A percentile compares a stretch with the other conserved stretches of the same genome.
Conservation (phyloP, 2,888 invertebrate species). For the Blomia tropicalis region DNA sequence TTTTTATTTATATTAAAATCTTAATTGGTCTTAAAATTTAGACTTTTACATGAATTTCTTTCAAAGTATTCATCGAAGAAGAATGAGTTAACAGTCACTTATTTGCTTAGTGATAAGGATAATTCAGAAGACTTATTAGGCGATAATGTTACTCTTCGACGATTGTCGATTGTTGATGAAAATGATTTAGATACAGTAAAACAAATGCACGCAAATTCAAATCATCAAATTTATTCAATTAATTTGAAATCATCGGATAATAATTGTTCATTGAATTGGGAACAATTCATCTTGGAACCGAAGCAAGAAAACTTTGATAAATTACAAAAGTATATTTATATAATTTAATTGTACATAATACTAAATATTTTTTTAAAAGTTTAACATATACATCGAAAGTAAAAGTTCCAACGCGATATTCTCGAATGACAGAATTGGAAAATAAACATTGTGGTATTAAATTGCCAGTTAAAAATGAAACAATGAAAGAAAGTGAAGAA, state of each 20-base stretch:
- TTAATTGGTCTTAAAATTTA: neutral
- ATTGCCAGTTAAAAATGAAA: neutral
- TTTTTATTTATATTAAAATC: neutral
- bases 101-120: neutral
- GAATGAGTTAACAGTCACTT: neutral
- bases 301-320: neutral
- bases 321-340: neutral
- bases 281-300: neutral
- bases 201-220: neutral
- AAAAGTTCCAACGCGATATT: neutral
- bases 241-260: neutral
- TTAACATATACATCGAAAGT: neutral
- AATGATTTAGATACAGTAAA: neutral
- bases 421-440: too few relatives aligned
- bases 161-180: neutral
- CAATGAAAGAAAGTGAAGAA: neutral
- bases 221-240: neutral
- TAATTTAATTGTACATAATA: neutral
- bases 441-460: too few relatives aligned
- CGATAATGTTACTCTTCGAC: neutral
- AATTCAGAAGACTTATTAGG: neutral
- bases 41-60: neutral
- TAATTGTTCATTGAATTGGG: neutral
- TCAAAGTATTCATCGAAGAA: neutral
- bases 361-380: neutral